Percentiles rank a stretch among this genome's conserved stretches.
phyloP scores from a whole-genome alignment of 2,797 vertebrate genomes.

The Margarornis squamiger region DNA sequence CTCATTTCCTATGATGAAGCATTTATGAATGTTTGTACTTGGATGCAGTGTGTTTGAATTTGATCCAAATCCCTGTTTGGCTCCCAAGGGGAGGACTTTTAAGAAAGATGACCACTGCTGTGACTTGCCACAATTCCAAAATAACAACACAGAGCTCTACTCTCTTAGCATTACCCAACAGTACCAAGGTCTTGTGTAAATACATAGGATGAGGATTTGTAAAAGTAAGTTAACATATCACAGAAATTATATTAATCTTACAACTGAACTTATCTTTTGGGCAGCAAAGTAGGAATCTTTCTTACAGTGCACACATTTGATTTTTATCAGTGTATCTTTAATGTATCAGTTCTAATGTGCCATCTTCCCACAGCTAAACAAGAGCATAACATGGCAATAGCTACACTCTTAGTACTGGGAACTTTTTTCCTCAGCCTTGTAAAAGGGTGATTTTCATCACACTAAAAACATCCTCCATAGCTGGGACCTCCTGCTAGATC shows the following conservation, averaged over 20 bases:
- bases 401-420: neutral
- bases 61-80: neutral
- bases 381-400: neutral
- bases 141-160: neutral
- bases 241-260: neutral
- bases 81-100: neutral
- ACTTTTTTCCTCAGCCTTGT: neutral
- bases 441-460: neutral
- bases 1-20: neutral
- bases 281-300: neutral
- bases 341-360: neutral
- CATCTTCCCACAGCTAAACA: neutral
- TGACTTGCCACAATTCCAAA: neutral
- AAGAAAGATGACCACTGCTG: accelerated
- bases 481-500: neutral
- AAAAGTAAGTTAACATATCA: neutral
- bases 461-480: neutral
- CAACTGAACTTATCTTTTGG: neutral
- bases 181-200: neutral
- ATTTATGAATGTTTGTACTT: neutral
- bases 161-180: neutral
- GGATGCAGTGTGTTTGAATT: neutral
- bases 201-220: neutral
- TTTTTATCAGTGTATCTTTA: neutral
- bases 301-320: accelerated